phyloP scores from a whole-genome alignment of 2,797 vertebrate species.

The Hippopotamyrus pictus region DNA sequence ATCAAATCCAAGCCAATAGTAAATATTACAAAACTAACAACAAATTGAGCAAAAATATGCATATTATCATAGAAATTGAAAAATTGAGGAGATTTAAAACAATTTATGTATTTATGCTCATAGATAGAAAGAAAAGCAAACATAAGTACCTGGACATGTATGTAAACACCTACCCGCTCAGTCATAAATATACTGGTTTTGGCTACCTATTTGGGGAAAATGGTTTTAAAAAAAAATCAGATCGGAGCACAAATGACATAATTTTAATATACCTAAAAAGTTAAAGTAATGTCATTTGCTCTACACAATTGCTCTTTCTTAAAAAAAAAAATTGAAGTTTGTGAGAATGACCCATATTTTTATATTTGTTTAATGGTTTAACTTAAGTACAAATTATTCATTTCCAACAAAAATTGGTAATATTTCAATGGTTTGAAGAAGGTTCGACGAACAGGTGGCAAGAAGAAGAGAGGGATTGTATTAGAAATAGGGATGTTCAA shows the following conservation, averaged over 20 bases:
- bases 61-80: background rate
- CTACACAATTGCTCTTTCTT: background rate
- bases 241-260: background rate
- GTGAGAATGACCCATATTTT: background rate
- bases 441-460: background rate
- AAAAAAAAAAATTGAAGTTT: background rate
- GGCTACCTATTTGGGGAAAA: background rate
- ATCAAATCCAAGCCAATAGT: background rate
- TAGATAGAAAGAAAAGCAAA: background rate
- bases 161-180: conserved; percentile 12
- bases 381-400: background rate
- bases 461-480: background rate
- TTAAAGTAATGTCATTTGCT: background rate
- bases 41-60: background rate
- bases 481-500: background rate
- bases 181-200: conserved; percentile 32
- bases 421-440: background rate
- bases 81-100: background rate
- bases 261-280: background rate
- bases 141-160: background rate
- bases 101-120: background rate
- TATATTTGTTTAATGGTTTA: background rate
- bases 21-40: background rate
- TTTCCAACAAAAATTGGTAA: background rate
- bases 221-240: background rate